Evolutionary conservation across 1,140 invertebrate species (phyloP).

Genomic region (Vanessa tameamea): DNA sequence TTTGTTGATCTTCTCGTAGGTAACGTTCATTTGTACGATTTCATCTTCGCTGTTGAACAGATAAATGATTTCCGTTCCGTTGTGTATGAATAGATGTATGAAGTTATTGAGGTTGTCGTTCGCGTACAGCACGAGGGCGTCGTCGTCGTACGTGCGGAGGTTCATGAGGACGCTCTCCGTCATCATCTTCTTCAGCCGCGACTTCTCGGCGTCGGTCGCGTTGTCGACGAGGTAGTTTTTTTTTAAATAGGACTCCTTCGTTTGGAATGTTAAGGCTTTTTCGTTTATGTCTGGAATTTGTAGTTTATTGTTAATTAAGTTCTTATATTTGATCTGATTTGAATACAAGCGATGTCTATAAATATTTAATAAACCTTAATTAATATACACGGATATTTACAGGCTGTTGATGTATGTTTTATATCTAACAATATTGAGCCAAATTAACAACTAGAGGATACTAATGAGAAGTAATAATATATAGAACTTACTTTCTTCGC

Average conservation of each 20-base stretch:
- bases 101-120: conserved; percentile 97
- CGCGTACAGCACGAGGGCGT: conserved; percentile 92
- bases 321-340: not conserved
- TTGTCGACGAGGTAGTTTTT: conserved; percentile 87
- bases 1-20: conserved; percentile 87
- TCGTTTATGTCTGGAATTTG: conserved; percentile 84
- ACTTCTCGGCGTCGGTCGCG: conserved; percentile 82
- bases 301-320: not conserved
- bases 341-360: not conserved
- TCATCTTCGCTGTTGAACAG: conserved; percentile 91
- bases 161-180: conserved; percentile 91
- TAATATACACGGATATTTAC: no score
- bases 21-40: conserved; percentile 89
- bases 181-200: conserved; percentile 87
- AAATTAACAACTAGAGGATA: no score
- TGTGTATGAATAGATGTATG: conserved; percentile 92
- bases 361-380: no score
- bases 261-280: conserved; percentile 94
- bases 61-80: conserved; percentile 88
- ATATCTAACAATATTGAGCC: no score
- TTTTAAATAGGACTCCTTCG: conserved; percentile 88
- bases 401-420: no score
- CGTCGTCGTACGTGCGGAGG: conserved; percentile 91
- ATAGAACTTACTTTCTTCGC: conserved; percentile 90
- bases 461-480: no score